A percentile compares a stretch with the other conserved stretches of the same genome.
Conservation (phyloP, 2,888 invertebrate genomes). For the Julus scandinavius region DNA sequence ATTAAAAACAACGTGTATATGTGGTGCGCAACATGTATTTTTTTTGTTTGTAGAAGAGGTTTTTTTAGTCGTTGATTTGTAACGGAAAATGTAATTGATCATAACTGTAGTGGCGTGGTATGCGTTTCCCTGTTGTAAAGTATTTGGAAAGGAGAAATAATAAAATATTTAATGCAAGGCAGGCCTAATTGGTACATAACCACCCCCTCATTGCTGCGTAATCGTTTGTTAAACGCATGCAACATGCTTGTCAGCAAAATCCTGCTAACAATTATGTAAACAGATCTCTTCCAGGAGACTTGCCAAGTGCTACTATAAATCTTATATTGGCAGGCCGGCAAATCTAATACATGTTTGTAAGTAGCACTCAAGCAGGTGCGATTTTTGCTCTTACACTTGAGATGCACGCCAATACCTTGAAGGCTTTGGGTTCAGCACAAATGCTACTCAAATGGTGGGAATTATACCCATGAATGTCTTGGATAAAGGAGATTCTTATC, state of each 20-base stretch:
- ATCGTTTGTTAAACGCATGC: slow-evolving; percentile 29
- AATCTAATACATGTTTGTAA: slow-evolving; percentile 4
- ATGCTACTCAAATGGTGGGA: neutral
- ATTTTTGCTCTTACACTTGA: slow-evolving; percentile 3
- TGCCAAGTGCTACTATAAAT: slow-evolving; percentile 34
- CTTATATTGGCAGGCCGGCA: slow-evolving; percentile 5
- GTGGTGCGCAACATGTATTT: neutral
- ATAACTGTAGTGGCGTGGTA: neutral
- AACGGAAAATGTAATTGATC: neutral
- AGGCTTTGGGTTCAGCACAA: neutral
- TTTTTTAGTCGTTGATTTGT: neutral
- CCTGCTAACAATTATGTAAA: neutral
- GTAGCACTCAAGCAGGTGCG: neutral
- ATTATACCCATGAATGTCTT: neutral
- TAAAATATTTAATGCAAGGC: neutral
- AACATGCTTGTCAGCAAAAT: slow-evolving; percentile 16
- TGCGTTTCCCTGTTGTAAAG: neutral
- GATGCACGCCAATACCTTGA: neutral
- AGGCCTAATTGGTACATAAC: slow-evolving; percentile 22
- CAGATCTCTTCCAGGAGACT: slow-evolving; percentile 20
- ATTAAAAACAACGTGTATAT: neutral
- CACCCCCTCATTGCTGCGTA: slow-evolving; percentile 6
- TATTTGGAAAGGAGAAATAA: neutral
- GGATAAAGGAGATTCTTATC: neutral
- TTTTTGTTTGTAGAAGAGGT: too few species aligned